Evolutionary conservation across 1,140 invertebrate genomes (phyloP), one percentile per base, ranked within the genome.

Genomic region (Dryas iulia): DNA sequence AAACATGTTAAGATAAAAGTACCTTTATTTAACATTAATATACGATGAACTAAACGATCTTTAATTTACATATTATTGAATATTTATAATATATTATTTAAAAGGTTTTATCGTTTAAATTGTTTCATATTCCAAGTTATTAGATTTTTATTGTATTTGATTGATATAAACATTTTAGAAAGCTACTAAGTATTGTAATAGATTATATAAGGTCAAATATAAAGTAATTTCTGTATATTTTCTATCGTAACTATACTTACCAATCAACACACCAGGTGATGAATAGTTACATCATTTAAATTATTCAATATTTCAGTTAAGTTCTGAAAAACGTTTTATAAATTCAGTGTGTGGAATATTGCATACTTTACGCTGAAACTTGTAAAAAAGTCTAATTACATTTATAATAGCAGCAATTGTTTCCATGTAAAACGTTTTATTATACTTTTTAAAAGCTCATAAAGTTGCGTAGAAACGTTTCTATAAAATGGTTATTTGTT

Each of bases 1-100:
- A 54, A 54, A 54, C 53, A 54, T 54, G 21, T 54, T 25, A 54
- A 24, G 10, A 54, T 54, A 24, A 54, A 23, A 54, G 30, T 31
- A 54, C 10, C 0, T 54, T 54, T 54, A 24, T n/a, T 54, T 7
- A 21, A 47, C 7, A 47, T 35, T 1, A 35, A 35, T 35, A 35
- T 35, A 35, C 5, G 14, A n/a, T 35, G 14, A 35, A 4, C n/a
- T 5, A 35, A 35, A 35, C 3, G 7, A 35, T 6, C 4, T 14
- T 6, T 14, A 33, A 33, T 12, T 33, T 10, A 12, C 10, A 11
- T 33, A 14, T 39, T n/a, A n/a, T n/a, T n/a, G n/a, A n/a, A 28
- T 28, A 28, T 28, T 28, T 28, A 3, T 28, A 3, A 28, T 28
- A 28, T 28, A 28, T 28, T 28, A 28, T 28, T 28, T 3, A 3